Evolutionary conservation across 2,888 invertebrate genomes (phyloP), one percentile per base, ranked within the genome.

Genomic region (Stenurella melanura): DNA sequence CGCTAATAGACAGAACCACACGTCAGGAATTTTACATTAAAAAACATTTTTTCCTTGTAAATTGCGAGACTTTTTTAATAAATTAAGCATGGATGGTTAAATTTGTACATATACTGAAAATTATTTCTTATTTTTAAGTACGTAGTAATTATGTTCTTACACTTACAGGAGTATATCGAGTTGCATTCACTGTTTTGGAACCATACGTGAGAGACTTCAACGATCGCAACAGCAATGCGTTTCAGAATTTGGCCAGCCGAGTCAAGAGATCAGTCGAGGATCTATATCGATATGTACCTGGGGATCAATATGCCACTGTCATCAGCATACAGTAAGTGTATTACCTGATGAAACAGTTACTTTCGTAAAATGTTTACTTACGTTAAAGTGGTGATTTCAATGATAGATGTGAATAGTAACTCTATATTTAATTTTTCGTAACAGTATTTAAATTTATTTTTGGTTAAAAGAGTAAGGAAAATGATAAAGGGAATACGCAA

Each of bases 241-340:
- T 93, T 89, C 90, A 91, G 80, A 90, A 91, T 74, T 89, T 95
- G 80, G 92, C 94, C 11, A 89, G 89, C 11, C 91, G 92, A 19
- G 87, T 95, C 42, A 92, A 92, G 0, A 89, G 90, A 19, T 92
- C 92, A 0, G 90, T 95, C 11, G 92, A 93, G 78, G 87, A 89
- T 1, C 88, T 95, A 6, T 93, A 92, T 83, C 89, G 90, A 10
- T 82, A 83, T 68, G 80, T 90, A 38, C 92, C 91, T 0, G 94
- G 94, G 60, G 90, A 90, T 6, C 93, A 93, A 84, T 90, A 90
- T 5, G 92, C 93, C 0, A 93, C 91, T 75, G 92, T 95, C 18
- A 92, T 95, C 19, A 92, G 93, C 80, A 93, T 95, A 86, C 92
- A 93, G 95, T 95, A 89, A 93, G 94, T 92, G 18, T 57, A 19